A percentile compares a stretch with the other conserved stretches of the same genome.
Conservation (phyloP, 23 tunicate genomes). For the Corella eumyota region DNA sequence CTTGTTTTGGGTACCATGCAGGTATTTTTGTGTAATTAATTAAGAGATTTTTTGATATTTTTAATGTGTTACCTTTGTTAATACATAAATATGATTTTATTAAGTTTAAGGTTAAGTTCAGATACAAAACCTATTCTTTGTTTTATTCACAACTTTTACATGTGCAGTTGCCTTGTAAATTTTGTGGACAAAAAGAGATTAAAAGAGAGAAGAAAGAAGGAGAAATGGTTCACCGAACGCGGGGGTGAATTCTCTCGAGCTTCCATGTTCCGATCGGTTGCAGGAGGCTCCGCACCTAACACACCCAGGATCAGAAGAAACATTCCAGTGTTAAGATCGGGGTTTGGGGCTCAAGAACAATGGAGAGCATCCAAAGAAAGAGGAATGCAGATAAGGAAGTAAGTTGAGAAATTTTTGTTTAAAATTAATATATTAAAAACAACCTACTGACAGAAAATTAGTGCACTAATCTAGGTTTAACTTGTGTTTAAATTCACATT, state of each 20-base stretch:
- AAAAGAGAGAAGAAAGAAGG: constrained; percentile 42
- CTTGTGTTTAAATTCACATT: too few species aligned
- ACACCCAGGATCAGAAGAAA: constrained; percentile 41
- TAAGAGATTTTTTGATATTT: neutral
- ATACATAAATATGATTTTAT: neutral
- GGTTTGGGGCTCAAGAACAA: constrained; percentile 43
- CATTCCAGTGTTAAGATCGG: constrained; percentile 14
- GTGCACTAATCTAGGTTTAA: too few species aligned
- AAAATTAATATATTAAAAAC: neutral
- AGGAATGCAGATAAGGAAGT: constrained; percentile 29
- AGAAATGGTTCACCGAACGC: constrained; percentile 36
- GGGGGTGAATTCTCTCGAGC: constrained; percentile 24
- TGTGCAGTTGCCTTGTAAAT: constrained; percentile 78
- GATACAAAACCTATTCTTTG: too few species aligned
- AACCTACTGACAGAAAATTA: neutral
- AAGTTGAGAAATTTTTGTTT: neutral
- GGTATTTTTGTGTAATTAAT: constrained; percentile 20
- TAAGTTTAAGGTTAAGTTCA: too few species aligned
- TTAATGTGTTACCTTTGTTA: neutral
- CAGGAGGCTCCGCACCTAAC: constrained; percentile 27
- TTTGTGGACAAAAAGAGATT: constrained; percentile 88
- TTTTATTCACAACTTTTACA: too few species aligned
- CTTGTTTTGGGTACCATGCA: constrained; percentile 75
- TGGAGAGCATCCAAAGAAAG: constrained; percentile 60
- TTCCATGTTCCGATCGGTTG: constrained; percentile 9